Conservation (phyloP, 2,797 vertebrate genomes). For the Leontopithecus rosalia region DNA sequence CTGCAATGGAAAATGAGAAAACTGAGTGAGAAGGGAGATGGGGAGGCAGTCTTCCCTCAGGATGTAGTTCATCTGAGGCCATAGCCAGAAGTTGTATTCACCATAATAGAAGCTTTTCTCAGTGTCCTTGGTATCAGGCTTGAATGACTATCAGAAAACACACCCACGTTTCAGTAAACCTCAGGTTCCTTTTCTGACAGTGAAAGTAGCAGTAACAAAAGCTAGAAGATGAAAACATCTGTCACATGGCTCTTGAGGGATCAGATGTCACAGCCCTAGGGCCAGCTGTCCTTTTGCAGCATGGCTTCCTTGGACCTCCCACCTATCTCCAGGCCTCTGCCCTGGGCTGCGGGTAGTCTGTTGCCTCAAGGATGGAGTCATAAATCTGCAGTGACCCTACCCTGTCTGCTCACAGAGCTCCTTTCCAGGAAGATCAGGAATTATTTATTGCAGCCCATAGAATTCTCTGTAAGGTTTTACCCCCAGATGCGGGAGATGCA, state of each 20-base stretch:
- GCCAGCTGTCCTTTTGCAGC: slow-evolving; percentile 1
- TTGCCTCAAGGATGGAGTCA: background rate
- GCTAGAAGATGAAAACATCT: background rate
- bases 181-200: background rate
- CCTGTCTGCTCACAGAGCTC: slow-evolving; percentile 46
- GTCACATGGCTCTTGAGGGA: background rate
- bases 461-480: slow-evolving; percentile 64
- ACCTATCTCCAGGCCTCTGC: background rate
- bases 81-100: background rate
- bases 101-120: background rate
- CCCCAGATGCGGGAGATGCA: slow-evolving; percentile 48
- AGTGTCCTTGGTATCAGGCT: background rate
- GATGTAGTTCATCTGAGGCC: background rate
- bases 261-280: background rate
- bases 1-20: background rate
- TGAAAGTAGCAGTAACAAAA: background rate
- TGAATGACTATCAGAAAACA: background rate
- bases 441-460: slow-evolving; percentile 69
- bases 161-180: background rate
- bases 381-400: slow-evolving; percentile 63
- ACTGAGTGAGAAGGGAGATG: background rate
- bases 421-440: slow-evolving; percentile 58
- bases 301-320: slow-evolving; percentile 26
- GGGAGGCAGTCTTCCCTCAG: background rate
- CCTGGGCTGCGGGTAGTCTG: background rate